Evolutionary conservation across 1,140 invertebrate genomes (phyloP).

Genomic region (Neodiprion fabricii): DNA sequence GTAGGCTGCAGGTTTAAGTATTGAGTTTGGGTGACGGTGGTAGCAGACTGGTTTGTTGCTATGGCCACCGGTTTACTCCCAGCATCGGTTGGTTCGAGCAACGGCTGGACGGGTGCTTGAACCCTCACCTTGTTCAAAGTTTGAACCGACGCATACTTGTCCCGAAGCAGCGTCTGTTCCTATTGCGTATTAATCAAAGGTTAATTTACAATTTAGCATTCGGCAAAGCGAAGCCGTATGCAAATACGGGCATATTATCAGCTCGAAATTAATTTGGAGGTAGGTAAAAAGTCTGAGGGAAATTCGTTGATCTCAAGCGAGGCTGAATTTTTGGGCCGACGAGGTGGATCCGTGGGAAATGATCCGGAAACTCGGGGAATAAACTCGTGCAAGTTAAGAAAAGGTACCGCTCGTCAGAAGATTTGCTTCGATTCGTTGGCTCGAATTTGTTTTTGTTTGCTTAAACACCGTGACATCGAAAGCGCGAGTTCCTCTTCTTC

Average conservation of each 20-base stretch:
- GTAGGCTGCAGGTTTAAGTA: not conserved
- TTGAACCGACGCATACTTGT: not conserved
- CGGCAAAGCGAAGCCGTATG: not conserved
- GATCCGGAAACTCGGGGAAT: no score
- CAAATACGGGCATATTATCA: not conserved
- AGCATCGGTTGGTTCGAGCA: not conserved
- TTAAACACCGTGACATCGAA: not conserved
- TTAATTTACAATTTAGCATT: not conserved
- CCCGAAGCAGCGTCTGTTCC: not conserved
- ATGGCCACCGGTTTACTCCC: not conserved
- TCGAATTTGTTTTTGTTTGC: not conserved
- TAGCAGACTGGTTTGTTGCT: not conserved
- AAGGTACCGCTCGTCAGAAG: not conserved
- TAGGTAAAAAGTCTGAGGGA: no score
- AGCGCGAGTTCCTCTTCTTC: not conserved
- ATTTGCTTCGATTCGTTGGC: not conserved
- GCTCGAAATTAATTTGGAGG: not conserved
- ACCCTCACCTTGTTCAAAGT: slow-evolving; percentile 5
- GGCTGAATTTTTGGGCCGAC: no score
- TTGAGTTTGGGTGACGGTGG: not conserved
- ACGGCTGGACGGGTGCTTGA: slow-evolving; percentile 1
- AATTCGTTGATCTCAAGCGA: no score
- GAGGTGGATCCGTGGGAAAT: no score
- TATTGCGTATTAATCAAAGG: not conserved
- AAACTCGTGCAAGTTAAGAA: not conserved